Percentiles rank a stretch among this genome's conserved stretches.
Conservation (phyloP, 2,888 invertebrate species). For the Athalia cordata region DNA sequence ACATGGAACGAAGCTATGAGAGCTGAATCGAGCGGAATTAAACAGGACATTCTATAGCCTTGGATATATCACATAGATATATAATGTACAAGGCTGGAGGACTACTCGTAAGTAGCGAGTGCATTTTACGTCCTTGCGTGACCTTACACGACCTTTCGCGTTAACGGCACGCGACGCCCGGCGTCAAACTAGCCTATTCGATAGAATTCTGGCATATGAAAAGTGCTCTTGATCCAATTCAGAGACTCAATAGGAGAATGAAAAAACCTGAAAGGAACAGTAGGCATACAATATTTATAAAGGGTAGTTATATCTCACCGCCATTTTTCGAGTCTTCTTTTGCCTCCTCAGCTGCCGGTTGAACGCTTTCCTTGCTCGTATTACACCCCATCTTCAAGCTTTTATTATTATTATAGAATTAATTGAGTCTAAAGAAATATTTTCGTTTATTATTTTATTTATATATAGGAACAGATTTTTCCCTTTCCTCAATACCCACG, state of each 20-base stretch:
- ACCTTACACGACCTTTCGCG: constrained; percentile 30
- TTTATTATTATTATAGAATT: constrained; percentile 45
- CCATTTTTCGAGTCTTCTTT: constrained; percentile 68
- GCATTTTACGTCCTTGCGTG: constrained; percentile 32
- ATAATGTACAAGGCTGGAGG: neutral
- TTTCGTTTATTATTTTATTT: too few species aligned
- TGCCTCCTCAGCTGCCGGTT: constrained; percentile 68
- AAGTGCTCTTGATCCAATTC: too few species aligned
- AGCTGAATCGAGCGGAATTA: neutral
- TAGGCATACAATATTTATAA: neutral
- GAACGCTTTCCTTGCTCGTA: constrained; percentile 77
- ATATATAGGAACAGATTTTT: too few species aligned
- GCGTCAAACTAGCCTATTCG: neutral
- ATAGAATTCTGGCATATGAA: neutral
- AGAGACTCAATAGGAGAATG: neutral
- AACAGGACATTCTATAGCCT: too few species aligned
- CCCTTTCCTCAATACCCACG: too few species aligned
- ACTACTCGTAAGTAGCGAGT: neutral
- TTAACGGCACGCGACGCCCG: constrained; percentile 22
- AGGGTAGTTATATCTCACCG: constrained; percentile 60
- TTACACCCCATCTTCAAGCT: constrained; percentile 76
- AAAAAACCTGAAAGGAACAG: neutral
- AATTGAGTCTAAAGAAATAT: constrained; percentile 28
- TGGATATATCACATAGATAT: too few species aligned
- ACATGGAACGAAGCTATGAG: neutral